Percentiles rank a stretch among this genome's conserved stretches.
Conservation (phyloP, 2,888 invertebrate species). For the Sminthurides aquaticus region DNA sequence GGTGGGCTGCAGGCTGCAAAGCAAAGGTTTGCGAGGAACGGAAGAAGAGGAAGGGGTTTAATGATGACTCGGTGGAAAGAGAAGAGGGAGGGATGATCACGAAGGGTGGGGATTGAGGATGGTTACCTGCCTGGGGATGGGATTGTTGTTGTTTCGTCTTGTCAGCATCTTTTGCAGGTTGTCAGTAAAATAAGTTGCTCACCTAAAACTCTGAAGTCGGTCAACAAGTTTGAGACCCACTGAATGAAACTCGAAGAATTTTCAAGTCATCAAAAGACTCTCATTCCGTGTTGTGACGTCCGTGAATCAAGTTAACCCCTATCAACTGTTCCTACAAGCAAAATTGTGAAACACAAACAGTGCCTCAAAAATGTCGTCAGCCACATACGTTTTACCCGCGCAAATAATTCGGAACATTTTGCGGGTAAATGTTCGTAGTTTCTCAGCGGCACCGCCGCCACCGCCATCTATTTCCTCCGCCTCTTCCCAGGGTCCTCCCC, state of each 20-base stretch:
- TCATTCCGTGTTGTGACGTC: no score
- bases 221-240: not conserved
- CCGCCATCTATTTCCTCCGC: not conserved
- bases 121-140: not conserved
- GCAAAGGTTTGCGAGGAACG: no score
- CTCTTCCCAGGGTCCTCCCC: not conserved
- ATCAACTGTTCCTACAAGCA: no score
- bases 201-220: not conserved
- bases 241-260: not conserved
- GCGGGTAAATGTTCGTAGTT: not conserved
- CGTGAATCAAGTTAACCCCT: no score
- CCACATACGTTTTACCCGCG: not conserved
- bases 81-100: no score
- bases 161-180: no score
- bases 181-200: not conserved
- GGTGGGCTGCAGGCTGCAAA: not conserved
- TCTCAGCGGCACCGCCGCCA: slow-evolving; percentile 1
- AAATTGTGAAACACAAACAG: no score
- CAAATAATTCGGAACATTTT: not conserved
- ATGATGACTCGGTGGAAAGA: no score
- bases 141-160: not conserved
- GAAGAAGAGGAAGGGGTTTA: no score
- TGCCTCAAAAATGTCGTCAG: not conserved
- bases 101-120: not conserved
- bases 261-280: not conserved